A percentile compares a stretch with the other conserved stretches of the same genome.
Conservation (phyloP, 2,797 vertebrate genomes). For the Prunella strophiata region DNA sequence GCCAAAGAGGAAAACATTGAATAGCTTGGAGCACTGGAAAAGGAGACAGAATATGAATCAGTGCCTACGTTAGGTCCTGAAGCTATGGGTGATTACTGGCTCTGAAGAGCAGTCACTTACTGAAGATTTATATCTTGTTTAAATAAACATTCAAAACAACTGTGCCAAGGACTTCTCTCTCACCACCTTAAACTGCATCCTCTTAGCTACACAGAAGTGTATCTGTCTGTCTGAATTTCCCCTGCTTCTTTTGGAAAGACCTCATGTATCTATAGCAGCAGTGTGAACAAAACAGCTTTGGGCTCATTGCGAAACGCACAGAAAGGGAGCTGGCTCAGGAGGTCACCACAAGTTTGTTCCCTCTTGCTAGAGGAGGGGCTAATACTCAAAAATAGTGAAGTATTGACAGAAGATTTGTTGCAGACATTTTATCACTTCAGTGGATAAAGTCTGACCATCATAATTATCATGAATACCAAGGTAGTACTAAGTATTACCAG, state of each 20-base stretch:
- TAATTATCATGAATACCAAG: background rate
- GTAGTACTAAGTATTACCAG: background rate
- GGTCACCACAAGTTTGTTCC: background rate
- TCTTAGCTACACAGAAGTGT: background rate
- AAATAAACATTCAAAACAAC: conserved; percentile 18
- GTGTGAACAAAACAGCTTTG: background rate
- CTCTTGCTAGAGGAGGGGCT: background rate
- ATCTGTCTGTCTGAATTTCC: background rate
- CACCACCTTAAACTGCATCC: background rate
- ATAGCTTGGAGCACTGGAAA: background rate
- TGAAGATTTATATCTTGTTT: background rate
- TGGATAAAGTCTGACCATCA: background rate
- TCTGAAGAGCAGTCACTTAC: background rate
- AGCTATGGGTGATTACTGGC: background rate
- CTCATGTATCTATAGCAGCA: background rate
- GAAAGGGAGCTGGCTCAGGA: background rate
- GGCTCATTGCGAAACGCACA: background rate
- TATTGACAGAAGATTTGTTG: background rate
- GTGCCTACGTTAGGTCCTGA: background rate
- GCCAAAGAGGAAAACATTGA: conserved; percentile 13
- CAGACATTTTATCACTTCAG: background rate
- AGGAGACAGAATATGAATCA: background rate
- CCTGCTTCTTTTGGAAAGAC: background rate
- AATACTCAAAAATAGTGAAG: background rate
- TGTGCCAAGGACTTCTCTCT: background rate